These are phyloP conservation scores for Gymnopithys bicolor DNA, from an alignment of 2,797 vertebrate species.

Conservation along the genomic window DNA sequence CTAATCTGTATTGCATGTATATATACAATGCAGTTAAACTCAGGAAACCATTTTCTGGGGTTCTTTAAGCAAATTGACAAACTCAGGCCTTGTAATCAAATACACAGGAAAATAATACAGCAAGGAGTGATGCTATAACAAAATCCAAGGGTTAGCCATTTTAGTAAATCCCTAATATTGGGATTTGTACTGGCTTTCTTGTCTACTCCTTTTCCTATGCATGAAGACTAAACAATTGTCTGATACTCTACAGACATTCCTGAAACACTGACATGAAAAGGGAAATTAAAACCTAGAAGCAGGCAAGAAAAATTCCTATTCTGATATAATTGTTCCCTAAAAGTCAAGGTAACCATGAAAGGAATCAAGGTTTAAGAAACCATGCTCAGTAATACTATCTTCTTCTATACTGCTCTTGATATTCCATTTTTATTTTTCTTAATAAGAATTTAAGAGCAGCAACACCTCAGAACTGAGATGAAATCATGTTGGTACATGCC, in stretches of 20 bases:
- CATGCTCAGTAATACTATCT: not conserved
- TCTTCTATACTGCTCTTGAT: not conserved
- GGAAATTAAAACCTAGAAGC: not conserved
- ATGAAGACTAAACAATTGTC: not conserved
- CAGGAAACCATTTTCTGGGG: not conserved
- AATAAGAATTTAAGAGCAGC: not conserved
- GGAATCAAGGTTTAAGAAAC: not conserved
- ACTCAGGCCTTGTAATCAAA: not conserved
- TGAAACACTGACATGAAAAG: not conserved
- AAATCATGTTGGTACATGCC: not conserved
- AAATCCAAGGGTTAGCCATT: not conserved
- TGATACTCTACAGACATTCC: not conserved
- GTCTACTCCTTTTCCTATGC: not conserved
- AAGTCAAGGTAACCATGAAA: not conserved
- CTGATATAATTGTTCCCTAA: not conserved
- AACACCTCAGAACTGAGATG: not conserved
- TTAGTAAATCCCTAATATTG: not conserved
- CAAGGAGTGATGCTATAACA: not conserved
- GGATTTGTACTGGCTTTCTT: not conserved
- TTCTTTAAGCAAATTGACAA: not conserved
- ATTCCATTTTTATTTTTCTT: not conserved
- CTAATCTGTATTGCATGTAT: not conserved
- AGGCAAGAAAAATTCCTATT: not conserved
- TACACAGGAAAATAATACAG: not conserved
- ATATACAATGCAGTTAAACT: not conserved